Conservation (phyloP, 2,113 vertebrate species). For the Cyprichromis sp. region DNA sequence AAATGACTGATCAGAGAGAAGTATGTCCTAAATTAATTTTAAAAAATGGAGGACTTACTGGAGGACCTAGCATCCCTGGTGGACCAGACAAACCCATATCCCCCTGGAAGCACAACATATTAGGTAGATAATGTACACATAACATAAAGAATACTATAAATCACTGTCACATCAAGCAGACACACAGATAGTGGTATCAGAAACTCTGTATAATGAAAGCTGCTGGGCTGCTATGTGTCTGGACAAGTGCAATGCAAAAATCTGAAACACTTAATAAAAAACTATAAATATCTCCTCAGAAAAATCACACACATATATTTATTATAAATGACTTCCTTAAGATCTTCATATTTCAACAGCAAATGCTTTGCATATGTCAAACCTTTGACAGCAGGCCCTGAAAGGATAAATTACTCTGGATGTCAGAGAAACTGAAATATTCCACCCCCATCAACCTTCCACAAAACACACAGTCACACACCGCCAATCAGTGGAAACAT, state of each 20-base stretch:
- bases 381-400: neutral
- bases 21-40: neutral
- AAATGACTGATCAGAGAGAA: slow-evolving; percentile 11
- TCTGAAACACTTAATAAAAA: neutral
- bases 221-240: neutral
- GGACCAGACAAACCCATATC: slow-evolving; percentile 78
- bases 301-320: neutral
- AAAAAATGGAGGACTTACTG: slow-evolving; percentile 59
- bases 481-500: neutral
- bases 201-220: neutral
- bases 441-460: neutral
- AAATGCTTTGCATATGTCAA: slow-evolving; percentile 5
- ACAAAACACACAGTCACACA: neutral
- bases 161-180: slow-evolving; percentile 1
- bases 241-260: neutral
- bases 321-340: neutral
- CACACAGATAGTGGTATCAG: neutral
- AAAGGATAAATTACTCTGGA: neutral
- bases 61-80: slow-evolving; percentile 70
- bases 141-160: neutral
- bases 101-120: slow-evolving; percentile 68
- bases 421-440: neutral
- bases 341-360: neutral
- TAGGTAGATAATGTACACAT: neutral
- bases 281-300: neutral